Evolutionary conservation across 2,797 vertebrate species (phyloP), one percentile per base, ranked within the genome.

Genomic region (Coregonus sp.): DNA sequence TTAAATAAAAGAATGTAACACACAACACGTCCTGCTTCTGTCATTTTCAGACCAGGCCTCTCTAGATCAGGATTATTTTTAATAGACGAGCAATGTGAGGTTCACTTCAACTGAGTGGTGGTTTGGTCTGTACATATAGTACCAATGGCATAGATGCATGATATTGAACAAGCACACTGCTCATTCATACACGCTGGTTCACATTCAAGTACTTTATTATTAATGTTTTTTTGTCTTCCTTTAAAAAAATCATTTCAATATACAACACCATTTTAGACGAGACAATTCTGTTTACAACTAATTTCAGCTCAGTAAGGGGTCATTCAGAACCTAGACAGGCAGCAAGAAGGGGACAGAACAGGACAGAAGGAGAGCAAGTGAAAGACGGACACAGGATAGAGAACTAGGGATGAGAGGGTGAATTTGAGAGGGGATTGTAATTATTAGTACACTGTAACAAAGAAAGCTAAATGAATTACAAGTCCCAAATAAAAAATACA

Each of bases 171-270:
- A n/a, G 31, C 37, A 56, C 66, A 31, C 65, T 12, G 25, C 61
- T 18, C 40, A 73, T 29, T 18, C 40, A 73, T 29, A 73, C 75
- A 73, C n/a, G 7, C 67, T 51, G 70, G 14, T 72, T 82, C 87
- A 89, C 87, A 89, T 84, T 90, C 89, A 89, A 86, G 81, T 86
- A 87, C 84, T 90, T 90, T 90, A 90, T 88, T 90, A 84, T 86
- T 87, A 85, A 89, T 88, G 85, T 87, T 86, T 33, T 74, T 80
- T 82, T 84, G 82, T 54, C 78, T 75, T 75, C 74, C 85, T 78
- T 77, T 47, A 1, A 47, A 88, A 89, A 90, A 90, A 88, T 87
- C 85, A 82, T 86, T 88, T 89, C 83, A 89, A 90, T 90, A 87
- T 90, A 90, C 87, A 90, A 90, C 89, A 90, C 85, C 79, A 85